Evolutionary conservation across 2,888 invertebrate species (phyloP).

Genomic region (Cylindroiulus punctatus): DNA sequence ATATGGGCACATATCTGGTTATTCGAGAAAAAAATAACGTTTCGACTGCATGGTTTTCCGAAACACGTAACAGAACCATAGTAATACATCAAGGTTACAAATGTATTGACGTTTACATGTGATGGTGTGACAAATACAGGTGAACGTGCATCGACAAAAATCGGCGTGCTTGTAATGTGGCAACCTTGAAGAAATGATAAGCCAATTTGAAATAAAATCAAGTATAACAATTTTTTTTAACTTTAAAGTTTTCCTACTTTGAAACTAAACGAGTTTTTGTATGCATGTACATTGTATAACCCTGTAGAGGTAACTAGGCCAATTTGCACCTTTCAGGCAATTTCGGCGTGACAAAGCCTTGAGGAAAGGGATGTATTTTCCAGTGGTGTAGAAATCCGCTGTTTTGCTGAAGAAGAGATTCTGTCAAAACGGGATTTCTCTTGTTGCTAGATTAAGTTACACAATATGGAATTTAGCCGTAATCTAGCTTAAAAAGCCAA

Average conservation of each 20-base stretch:
- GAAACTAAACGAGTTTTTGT: background rate
- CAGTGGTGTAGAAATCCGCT: constrained; percentile 17
- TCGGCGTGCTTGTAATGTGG: background rate
- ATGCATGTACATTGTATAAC: background rate
- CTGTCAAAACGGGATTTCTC: background rate
- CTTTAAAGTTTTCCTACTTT: background rate
- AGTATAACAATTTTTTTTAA: background rate
- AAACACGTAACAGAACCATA: background rate
- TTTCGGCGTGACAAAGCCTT: constrained; percentile 20
- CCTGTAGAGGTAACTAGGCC: background rate
- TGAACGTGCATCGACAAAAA: background rate
- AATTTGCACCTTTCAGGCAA: constrained; percentile 6
- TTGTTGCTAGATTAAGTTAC: background rate
- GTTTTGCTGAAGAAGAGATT: background rate
- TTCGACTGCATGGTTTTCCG: background rate
- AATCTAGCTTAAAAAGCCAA: background rate
- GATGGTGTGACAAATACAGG: background rate
- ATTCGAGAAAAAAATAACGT: too few species aligned
- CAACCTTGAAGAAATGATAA: background rate
- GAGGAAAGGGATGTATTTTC: background rate
- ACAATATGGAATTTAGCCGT: background rate
- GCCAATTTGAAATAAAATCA: background rate
- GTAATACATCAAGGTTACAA: background rate
- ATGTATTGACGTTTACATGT: background rate
- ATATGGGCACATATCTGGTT: too few species aligned